Base-by-base conservation (phyloP, 1,140 invertebrate genomes). In the Sitodiplosis mosellana region DNA sequence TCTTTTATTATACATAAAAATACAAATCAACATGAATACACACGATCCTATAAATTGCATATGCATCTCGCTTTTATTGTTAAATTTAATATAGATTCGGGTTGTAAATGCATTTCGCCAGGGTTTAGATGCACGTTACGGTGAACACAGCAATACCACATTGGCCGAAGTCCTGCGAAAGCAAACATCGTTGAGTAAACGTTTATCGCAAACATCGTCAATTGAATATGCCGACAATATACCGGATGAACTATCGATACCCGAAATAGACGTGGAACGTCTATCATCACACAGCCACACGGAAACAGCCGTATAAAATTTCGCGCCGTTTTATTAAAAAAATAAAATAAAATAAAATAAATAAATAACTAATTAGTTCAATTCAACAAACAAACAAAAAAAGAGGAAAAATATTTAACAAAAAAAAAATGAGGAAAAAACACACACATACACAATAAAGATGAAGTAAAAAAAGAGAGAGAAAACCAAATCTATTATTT, bases 21-120 rank as follows among this genome's bases (percentile, higher is more conserved):
- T 27, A 27, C 27, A 27, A 27, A 27, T 27, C 27, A 27, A 27
- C 27, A 27, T n/a, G 10, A 27, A 27, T 27, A 27, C 27, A 27
- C 27, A 27, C 27, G 27, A 27, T 27, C 27, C 27, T 27, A 27
- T 27, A 27, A 27, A 27, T 27, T 27, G 27, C 27, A 27, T 27
- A 27, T 27, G 27, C 27, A 27, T 27, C 27, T 27, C 27, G 27
- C 27, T 27, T 27, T 27, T 27, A 27, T 27, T 27, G 27, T 27
- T 27, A 34, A 65, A 59, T 60, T 54, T 64, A 61, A 79, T 82
- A 60, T 82, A 93, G 90, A 95, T 96, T 70, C 89, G 92, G 76
- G 92, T 95, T 78, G 90, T 95, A 73, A 95, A 96, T 77, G 92
- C 92, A 74, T 96, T 96, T 78, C 89, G 92, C 70, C 90, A 94